A percentile compares a stretch with the other conserved stretches of the same genome.
These are phyloP conservation scores for Sycophila texana DNA, from an alignment of 2,888 invertebrate genomes.

Conservation along the genomic window DNA sequence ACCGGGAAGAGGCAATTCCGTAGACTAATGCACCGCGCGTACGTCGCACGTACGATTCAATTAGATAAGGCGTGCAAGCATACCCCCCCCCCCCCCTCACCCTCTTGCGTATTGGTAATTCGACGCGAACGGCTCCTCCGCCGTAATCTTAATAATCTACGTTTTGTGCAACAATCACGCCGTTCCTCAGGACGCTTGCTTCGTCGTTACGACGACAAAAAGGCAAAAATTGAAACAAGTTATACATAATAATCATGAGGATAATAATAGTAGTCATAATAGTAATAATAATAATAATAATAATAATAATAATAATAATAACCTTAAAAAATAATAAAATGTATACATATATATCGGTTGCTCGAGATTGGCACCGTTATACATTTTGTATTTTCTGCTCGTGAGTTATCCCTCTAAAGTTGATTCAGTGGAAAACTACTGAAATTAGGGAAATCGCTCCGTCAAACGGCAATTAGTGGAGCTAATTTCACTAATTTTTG, in stretches of 20 bases:
- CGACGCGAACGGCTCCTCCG: neutral
- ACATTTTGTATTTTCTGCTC: too few relatives aligned
- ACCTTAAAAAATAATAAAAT: too few relatives aligned
- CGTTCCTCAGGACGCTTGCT: neutral
- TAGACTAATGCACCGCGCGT: neutral
- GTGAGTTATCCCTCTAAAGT: too few relatives aligned
- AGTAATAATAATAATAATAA: neutral
- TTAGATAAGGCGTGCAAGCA: slow-evolving; percentile 4
- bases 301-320: neutral
- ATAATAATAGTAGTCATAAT: neutral
- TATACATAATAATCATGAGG: neutral
- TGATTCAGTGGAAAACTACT: too few relatives aligned
- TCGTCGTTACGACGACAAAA: too few relatives aligned
- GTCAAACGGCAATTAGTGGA: too few relatives aligned
- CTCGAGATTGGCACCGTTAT: too few relatives aligned
- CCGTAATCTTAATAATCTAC: neutral
- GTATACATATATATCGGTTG: too few relatives aligned
- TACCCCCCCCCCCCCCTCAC: neutral
- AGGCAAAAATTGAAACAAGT: too few relatives aligned
- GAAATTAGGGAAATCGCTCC: too few relatives aligned
- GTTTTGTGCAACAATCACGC: slow-evolving; percentile 25
- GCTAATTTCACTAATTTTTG: too few relatives aligned
- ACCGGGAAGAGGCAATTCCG: slow-evolving; percentile 31
- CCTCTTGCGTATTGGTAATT: slow-evolving; percentile 9
- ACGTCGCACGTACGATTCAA: slow-evolving; percentile 3